Conservation (phyloP, 2,888 invertebrate species). For the Dendrolimus pini region DNA sequence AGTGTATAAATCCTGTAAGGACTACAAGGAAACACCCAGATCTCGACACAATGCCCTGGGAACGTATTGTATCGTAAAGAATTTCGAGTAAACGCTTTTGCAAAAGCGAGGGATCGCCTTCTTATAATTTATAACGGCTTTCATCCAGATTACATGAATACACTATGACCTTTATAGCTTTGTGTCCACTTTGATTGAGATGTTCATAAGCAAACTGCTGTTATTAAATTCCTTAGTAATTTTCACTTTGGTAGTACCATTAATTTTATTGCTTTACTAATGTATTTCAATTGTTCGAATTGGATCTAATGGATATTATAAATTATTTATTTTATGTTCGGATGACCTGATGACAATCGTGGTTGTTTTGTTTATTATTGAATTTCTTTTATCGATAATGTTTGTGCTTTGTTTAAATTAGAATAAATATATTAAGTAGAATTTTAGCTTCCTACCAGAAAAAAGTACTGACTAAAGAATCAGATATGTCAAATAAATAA, state of each 20-base stretch:
- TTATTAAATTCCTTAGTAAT: no score
- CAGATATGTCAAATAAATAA: no score
- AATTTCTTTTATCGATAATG: no score
- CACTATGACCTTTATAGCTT: constrained; percentile 30
- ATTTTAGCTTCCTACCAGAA: no score
- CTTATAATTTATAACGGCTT: constrained; percentile 66
- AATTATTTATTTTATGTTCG: no score
- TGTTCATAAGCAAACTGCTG: constrained; percentile 13
- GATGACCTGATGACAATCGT: no score
- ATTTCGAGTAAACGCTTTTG: constrained; percentile 66
- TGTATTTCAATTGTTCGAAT: constrained; percentile 2
- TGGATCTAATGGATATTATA: background rate
- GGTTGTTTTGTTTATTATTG: no score
- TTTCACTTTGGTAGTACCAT: no score
- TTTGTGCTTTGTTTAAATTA: no score
- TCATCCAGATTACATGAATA: constrained; percentile 61
- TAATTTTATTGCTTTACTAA: background rate
- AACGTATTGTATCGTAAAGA: constrained; percentile 66
- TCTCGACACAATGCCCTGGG: constrained; percentile 53
- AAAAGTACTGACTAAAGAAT: no score
- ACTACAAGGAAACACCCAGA: constrained; percentile 46
- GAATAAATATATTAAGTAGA: no score
- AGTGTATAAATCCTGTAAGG: constrained; percentile 48
- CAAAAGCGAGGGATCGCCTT: constrained; percentile 57
- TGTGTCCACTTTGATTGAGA: constrained; percentile 31